Conservation (phyloP, 2,113 vertebrate genomes). For the Hypanus sabinus region DNA sequence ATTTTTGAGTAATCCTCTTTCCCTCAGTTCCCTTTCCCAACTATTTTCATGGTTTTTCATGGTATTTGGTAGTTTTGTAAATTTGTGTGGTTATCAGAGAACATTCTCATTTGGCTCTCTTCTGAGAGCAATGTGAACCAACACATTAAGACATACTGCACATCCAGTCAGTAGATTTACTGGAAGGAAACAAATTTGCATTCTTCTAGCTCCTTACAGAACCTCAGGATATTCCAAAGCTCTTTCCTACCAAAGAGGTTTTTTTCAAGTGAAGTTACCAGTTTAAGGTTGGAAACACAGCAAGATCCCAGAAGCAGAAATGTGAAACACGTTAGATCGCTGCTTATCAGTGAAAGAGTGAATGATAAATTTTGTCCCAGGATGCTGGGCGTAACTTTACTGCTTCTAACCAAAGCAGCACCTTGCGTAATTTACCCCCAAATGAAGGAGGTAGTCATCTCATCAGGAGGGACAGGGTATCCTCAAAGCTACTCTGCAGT, state of each 20-base stretch:
- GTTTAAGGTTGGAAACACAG: neutral
- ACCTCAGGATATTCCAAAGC: neutral
- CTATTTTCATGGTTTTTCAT: neutral
- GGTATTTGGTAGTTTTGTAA: neutral
- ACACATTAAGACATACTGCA: neutral
- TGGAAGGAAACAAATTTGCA: no score
- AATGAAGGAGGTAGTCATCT: neutral
- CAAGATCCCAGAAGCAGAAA: neutral
- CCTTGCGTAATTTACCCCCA: neutral
- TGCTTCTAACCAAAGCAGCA: neutral
- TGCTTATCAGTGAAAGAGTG: neutral
- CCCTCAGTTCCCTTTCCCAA: neutral
- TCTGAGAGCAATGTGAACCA: neutral
- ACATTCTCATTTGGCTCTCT: neutral
- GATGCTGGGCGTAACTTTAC: neutral
- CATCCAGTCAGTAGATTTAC: neutral
- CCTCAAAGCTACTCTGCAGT: neutral
- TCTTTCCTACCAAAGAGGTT: no score
- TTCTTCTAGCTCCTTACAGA: no score
- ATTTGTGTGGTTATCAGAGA: neutral
- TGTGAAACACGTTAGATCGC: neutral
- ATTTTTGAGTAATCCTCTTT: neutral
- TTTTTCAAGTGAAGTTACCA: neutral
- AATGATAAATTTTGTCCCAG: neutral
- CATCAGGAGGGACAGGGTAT: neutral